Conservation (phyloP, 2,888 invertebrate genomes). For the Rotaria socialis region DNA sequence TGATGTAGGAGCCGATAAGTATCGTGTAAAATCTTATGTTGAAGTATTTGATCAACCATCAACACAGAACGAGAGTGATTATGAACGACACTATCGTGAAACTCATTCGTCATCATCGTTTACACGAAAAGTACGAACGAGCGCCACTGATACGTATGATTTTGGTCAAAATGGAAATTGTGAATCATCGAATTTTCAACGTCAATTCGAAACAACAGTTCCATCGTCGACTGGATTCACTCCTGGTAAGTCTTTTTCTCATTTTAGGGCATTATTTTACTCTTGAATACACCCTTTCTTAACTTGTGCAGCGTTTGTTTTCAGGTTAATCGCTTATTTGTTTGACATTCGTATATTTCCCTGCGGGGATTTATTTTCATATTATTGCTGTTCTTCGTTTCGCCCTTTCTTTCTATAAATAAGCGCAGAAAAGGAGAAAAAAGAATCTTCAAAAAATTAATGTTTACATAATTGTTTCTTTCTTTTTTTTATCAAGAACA, state of each 20-base stretch:
- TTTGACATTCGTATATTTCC: not conserved
- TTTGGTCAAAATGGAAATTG: not conserved
- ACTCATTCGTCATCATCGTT: not conserved
- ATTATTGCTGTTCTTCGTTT: not conserved
- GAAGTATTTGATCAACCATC: conserved; percentile 30
- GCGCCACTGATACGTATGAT: not conserved
- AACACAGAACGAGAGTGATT: not conserved
- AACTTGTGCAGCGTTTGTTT: not conserved
- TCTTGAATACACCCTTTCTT: too few species aligned
- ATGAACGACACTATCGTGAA: conserved; percentile 11
- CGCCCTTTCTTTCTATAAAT: not conserved
- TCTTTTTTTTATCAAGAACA: not conserved
- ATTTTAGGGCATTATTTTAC: not conserved
- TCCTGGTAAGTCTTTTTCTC: not conserved
- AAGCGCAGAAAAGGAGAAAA: too few species aligned
- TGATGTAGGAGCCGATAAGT: not conserved
- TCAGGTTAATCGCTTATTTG: not conserved
- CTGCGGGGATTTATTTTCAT: not conserved
- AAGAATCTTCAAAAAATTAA: too few species aligned
- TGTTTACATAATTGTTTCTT: not conserved
- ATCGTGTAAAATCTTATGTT: conserved; percentile 18
- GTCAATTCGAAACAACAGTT: not conserved
- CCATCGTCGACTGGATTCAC: not conserved
- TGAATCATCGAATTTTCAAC: not conserved
- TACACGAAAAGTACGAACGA: conserved; percentile 2